Base-by-base conservation (phyloP, 2,113 vertebrate genomes). In the Emberiza fucata region DNA sequence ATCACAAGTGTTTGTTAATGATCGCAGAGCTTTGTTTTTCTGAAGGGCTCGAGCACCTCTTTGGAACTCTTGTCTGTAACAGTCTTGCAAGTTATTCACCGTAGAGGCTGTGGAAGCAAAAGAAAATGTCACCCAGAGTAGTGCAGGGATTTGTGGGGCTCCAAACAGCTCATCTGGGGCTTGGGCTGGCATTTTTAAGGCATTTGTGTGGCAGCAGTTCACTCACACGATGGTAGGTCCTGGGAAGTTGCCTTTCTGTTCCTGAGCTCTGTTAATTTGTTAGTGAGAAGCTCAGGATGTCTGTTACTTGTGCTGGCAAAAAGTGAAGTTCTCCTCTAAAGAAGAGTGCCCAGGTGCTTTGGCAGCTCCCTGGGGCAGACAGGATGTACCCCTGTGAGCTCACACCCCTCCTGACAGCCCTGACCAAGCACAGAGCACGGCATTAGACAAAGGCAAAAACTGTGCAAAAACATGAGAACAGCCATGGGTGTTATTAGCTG, bases 371-470 rank as follows among this genome's bases (percentile, higher is more conserved):
- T 66, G 1, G 2, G 29, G 44, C 12, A 29, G 51, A 17, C 18
- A n/a, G 16, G 0, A 0, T 3, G 31, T 31, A 24, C 61, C 45
- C 18, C 33, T 2, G 56, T 12, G 66, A 33, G 60, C 57, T 64
- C 77, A 13, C 45, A 33, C 5, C 20, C 42, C 47, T 4, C 1
- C 8, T 2, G 19, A 19, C 37, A 56, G 2, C 19, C 33, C 39
- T 64, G 45, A 29, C 54, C 27, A 5, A 31, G 39, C 3, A 22
- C 76, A 42, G 57, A 28, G 51, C 17, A 8, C 2, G 60, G 47
- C 14, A 5, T 2, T 2, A 40, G 60, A 21, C 10, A 13, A 25
- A 68, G 70, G 75, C n/a, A 47, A 22, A 0, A 6, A 1, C 8
- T n/a, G 33, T 14, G 33, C 21, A 27, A 59, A 39, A 75, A 47